Conservation (phyloP, 2,113 vertebrate species). For the Addax nasomaculatus region DNA sequence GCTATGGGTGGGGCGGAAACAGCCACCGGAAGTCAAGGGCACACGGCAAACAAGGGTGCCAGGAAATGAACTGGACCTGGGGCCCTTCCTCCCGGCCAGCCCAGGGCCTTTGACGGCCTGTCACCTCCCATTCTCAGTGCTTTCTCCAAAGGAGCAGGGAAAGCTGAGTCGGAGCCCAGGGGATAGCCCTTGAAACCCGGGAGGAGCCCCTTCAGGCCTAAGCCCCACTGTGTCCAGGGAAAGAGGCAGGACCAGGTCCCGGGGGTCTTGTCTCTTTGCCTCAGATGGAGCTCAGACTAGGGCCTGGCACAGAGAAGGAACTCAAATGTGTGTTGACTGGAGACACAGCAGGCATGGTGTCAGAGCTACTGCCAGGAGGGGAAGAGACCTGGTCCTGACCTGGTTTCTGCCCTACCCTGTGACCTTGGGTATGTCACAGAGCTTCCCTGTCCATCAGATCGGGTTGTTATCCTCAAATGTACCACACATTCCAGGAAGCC, state of each 20-base stretch:
- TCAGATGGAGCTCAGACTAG: background rate
- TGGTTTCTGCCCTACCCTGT: background rate
- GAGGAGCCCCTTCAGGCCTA: background rate
- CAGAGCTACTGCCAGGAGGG: background rate
- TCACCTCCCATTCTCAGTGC: background rate
- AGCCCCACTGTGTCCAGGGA: background rate
- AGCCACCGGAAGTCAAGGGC: slow-evolving; percentile 65
- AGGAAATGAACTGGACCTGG: slow-evolving; percentile 61
- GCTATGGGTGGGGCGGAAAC: slow-evolving; percentile 62
- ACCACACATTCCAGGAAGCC: background rate
- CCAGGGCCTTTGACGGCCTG: slow-evolving; percentile 49
- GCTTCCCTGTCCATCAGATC: background rate
- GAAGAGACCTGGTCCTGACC: background rate
- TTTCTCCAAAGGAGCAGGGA: background rate
- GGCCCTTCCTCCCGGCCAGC: slow-evolving; percentile 60
- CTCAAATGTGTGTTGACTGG: background rate
- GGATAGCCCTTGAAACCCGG: background rate
- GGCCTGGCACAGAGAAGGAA: background rate
- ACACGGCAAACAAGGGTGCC: slow-evolving; percentile 68
- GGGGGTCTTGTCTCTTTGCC: background rate
- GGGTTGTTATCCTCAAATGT: background rate
- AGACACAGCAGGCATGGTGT: background rate
- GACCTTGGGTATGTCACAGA: background rate
- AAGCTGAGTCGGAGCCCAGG: background rate
- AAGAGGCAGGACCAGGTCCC: background rate